phyloP scores from a whole-genome alignment of 1,140 invertebrate species.

The Bombus huntii region DNA sequence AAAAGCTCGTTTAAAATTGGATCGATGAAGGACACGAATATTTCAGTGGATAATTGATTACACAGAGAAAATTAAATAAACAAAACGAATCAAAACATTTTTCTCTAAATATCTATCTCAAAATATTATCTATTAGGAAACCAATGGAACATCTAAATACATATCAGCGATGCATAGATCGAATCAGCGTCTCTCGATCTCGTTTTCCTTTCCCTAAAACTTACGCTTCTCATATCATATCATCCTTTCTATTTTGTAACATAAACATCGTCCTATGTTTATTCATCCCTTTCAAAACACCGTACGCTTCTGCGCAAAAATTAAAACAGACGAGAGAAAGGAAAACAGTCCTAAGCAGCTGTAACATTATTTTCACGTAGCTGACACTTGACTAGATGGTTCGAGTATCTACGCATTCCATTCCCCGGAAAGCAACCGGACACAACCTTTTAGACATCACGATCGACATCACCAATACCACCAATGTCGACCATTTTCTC shows the following conservation, averaged over 20 bases:
- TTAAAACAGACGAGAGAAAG: not conserved
- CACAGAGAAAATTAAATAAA: too few species aligned
- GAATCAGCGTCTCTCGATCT: slow-evolving; percentile 5
- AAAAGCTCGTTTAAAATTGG: not conserved
- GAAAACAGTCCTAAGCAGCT: not conserved
- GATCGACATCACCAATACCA: not conserved
- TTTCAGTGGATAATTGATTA: too few species aligned
- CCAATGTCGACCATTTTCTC: slow-evolving; percentile 10
- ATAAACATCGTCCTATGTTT: not conserved
- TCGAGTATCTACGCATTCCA: slow-evolving; percentile 13
- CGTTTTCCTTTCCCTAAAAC: too few species aligned
- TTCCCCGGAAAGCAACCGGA: slow-evolving; percentile 41
- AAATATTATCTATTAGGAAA: not conserved
- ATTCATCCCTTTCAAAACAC: not conserved
- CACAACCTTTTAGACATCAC: slow-evolving; percentile 43
- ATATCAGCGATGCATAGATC: too few species aligned
- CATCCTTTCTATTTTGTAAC: not conserved
- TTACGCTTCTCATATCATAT: not conserved
- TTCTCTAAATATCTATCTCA: too few species aligned
- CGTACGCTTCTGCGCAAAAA: too few species aligned
- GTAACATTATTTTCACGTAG: not conserved
- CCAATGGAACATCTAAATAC: not conserved
- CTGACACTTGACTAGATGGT: not conserved
- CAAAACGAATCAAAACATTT: not conserved
- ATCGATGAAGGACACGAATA: not conserved